These are phyloP conservation scores for Ambastaia sidthimunki DNA, from an alignment of 2,797 vertebrate species.

Conservation along the genomic window DNA sequence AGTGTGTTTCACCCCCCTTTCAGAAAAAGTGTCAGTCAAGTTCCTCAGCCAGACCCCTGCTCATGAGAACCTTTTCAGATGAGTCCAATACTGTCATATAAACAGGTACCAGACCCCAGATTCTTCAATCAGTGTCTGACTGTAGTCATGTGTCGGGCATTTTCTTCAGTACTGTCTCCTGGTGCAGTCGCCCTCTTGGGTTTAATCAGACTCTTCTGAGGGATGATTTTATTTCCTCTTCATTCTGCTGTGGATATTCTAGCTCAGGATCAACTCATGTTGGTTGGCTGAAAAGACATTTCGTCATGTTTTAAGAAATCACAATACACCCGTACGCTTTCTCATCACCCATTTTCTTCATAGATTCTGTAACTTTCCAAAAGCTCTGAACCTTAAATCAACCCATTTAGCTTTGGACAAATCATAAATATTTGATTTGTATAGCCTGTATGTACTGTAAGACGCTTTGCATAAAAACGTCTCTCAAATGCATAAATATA, in stretches of 20 bases:
- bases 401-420: too few species aligned
- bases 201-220: neutral
- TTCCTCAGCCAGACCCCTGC: conserved; percentile 92
- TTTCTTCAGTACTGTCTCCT: neutral
- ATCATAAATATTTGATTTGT: too few species aligned
- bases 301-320: neutral
- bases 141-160: conserved; percentile 17
- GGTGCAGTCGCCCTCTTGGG: conserved; percentile 4
- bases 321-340: neutral
- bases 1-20: conserved; percentile 89
- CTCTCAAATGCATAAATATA: too few species aligned
- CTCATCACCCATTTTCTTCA: neutral
- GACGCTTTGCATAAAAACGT: too few species aligned
- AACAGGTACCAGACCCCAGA: conserved; percentile 88
- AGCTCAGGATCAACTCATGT: conserved; percentile 60
- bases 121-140: conserved; percentile 45
- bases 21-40: conserved; percentile 89
- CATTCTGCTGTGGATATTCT: conserved; percentile 11
- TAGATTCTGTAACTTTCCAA: too few species aligned
- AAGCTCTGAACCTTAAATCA: too few species aligned
- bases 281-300: conserved; percentile 75
- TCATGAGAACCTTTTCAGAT: conserved; percentile 99
- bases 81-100: conserved; percentile 92
- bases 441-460: too few species aligned
- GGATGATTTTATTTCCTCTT: neutral